phyloP scores from a whole-genome alignment of 2,888 invertebrate species.

The Drosophila niveifrons region DNA sequence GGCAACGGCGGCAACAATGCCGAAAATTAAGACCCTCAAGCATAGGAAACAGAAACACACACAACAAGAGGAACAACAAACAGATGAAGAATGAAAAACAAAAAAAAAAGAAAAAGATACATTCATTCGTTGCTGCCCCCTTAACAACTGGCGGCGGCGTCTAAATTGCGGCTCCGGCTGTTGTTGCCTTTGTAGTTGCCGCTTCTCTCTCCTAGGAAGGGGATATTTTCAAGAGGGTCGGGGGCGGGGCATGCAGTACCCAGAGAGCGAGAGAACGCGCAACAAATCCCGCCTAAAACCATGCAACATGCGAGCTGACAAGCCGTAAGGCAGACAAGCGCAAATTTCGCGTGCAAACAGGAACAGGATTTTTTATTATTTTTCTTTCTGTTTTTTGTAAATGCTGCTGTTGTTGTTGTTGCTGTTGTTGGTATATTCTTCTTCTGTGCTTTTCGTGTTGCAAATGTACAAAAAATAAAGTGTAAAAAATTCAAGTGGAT shows the following conservation, averaged over 20 bases:
- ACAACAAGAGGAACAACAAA: constrained; percentile 7
- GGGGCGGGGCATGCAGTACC: constrained; percentile 24
- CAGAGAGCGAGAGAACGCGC: constrained; percentile 28
- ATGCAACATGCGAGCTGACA: constrained; percentile 82
- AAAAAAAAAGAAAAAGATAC: constrained; percentile 12
- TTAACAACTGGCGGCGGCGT: constrained; percentile 26
- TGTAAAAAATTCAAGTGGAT: constrained; percentile 82
- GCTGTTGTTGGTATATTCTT: neutral
- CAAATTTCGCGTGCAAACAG: constrained; percentile 80
- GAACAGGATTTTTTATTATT: constrained; percentile 58
- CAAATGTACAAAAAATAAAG: constrained; percentile 78
- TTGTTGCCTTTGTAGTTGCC: constrained; percentile 62
- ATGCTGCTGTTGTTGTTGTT: neutral
- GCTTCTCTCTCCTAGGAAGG: constrained; percentile 40
- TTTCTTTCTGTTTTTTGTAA: neutral
- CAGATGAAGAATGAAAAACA: constrained; percentile 10
- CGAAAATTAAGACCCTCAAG: constrained; percentile 74
- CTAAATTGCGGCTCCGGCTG: constrained; percentile 71
- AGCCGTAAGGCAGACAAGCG: constrained; percentile 81
- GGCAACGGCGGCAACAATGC: constrained; percentile 63
- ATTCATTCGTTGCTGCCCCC: constrained; percentile 7
- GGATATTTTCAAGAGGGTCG: neutral
- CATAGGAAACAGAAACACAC: constrained; percentile 33
- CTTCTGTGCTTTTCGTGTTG: constrained; percentile 40
- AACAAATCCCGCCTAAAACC: constrained; percentile 82